Evolutionary conservation across 2,797 vertebrate species (phyloP).

Genomic region (Epinephelus malabaricus): DNA sequence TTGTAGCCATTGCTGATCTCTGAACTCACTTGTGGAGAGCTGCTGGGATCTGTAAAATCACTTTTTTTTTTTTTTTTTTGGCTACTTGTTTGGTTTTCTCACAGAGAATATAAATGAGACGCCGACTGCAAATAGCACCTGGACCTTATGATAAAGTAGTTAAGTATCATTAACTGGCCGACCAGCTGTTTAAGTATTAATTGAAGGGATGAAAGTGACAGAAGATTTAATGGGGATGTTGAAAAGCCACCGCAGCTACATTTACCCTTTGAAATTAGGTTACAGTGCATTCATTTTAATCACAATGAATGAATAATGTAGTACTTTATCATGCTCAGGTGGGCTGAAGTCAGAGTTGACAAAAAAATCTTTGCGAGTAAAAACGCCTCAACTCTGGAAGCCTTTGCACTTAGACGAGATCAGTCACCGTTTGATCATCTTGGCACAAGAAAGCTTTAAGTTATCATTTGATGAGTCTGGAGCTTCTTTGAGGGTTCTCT

Average conservation of each 20-base stretch:
- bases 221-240: slow-evolving; percentile 12
- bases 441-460: slow-evolving; percentile 50
- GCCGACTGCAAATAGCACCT: background rate
- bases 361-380: slow-evolving; percentile 13
- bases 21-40: slow-evolving; percentile 5
- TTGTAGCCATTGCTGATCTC: background rate
- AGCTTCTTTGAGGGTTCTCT: slow-evolving; percentile 51
- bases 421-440: slow-evolving; percentile 56
- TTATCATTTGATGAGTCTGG: slow-evolving; percentile 56
- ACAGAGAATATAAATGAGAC: background rate
- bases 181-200: background rate
- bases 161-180: background rate
- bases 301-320: slow-evolving; percentile 27
- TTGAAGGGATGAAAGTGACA: slow-evolving; percentile 14
- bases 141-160: background rate
- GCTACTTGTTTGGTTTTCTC: background rate
- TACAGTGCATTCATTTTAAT: slow-evolving; percentile 28
- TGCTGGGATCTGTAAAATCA: background rate
- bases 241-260: slow-evolving; percentile 10
- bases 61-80: too few relatives aligned
- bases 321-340: slow-evolving; percentile 27
- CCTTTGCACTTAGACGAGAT: slow-evolving; percentile 34
- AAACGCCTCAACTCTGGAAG: slow-evolving; percentile 33
- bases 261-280: slow-evolving; percentile 13
- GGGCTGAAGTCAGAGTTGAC: slow-evolving; percentile 30